Percentiles rank a stretch among this genome's conserved stretches.
Conservation (phyloP, 1,140 invertebrate species). For the Drosophila kikkawai region DNA sequence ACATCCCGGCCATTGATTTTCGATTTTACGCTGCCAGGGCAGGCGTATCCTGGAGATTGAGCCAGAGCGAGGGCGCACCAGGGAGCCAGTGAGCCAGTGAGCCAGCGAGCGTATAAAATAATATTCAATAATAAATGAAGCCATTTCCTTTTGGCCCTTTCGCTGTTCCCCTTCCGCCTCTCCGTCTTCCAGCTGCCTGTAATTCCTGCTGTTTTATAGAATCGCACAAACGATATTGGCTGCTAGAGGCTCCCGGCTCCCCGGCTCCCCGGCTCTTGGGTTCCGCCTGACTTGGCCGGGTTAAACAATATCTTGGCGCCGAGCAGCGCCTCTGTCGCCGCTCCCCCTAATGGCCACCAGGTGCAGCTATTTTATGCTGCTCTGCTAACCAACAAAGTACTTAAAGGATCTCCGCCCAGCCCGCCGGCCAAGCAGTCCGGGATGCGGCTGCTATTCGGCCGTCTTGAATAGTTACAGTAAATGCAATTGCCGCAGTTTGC, state of each 20-base stretch:
- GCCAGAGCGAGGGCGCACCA: constrained; percentile 19
- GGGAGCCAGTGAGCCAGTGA: constrained; percentile 48
- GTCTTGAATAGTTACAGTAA: constrained; percentile 43
- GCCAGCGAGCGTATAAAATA: constrained; percentile 77
- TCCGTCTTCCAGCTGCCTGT: constrained; percentile 11
- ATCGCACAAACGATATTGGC: constrained; percentile 68
- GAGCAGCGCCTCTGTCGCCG: constrained; percentile 37
- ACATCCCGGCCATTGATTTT: constrained; percentile 79
- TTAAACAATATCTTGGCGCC: constrained; percentile 69
- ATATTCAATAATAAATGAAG: constrained; percentile 84
- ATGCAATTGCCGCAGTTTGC: constrained; percentile 38
- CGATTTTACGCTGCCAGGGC: constrained; percentile 71
- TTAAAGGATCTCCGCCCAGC: constrained; percentile 64
- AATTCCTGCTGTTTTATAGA: constrained; percentile 66
- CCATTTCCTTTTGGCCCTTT: constrained; percentile 69
- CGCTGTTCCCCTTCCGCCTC: background rate
- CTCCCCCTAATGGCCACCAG: constrained; percentile 77
- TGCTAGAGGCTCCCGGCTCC: constrained; percentile 26
- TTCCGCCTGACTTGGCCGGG: constrained; percentile 44
- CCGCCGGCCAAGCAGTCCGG: constrained; percentile 17
- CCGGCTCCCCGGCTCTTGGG: constrained; percentile 7
- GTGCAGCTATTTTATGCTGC: constrained; percentile 80
- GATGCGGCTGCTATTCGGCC: constrained; percentile 8
- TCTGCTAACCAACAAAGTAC: constrained; percentile 76
- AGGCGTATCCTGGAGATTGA: constrained; percentile 28